Percentiles rank a stretch among this genome's conserved stretches.
phyloP scores from a whole-genome alignment of 2,888 invertebrate genomes.

The Coelinius sp. region DNA sequence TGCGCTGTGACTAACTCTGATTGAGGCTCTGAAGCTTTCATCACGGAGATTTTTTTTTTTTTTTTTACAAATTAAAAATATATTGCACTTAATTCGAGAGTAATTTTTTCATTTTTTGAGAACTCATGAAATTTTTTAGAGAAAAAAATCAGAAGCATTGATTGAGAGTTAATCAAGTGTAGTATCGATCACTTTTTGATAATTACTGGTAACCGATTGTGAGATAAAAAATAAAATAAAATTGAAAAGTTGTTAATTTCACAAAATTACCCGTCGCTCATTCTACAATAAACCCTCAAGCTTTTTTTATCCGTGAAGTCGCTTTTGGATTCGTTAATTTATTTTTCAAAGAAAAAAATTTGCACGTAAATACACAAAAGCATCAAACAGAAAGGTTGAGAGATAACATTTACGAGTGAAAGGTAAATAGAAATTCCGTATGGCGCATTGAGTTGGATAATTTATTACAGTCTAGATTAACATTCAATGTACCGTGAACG shows the following conservation, averaged over 20 bases:
- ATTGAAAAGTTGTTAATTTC: no score
- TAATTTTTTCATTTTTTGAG: no score
- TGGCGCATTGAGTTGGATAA: neutral
- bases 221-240: no score
- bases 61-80: no score
- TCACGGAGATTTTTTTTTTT: no score
- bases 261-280: neutral
- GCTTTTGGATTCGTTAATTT: neutral
- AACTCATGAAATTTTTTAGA: no score
- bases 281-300: neutral
- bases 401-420: neutral
- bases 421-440: neutral
- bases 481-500: neutral
- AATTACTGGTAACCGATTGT: no score
- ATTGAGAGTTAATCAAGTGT: no score
- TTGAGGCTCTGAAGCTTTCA: neutral
- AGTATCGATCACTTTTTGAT: no score
- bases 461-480: neutral
- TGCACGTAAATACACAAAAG: neutral
- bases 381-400: neutral
- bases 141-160: no score
- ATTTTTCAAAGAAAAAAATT: neutral
- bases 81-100: no score
- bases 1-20: neutral
- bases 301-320: neutral